phyloP scores from a whole-genome alignment of 2,113 vertebrate genomes.

The Talpa occidentalis region DNA sequence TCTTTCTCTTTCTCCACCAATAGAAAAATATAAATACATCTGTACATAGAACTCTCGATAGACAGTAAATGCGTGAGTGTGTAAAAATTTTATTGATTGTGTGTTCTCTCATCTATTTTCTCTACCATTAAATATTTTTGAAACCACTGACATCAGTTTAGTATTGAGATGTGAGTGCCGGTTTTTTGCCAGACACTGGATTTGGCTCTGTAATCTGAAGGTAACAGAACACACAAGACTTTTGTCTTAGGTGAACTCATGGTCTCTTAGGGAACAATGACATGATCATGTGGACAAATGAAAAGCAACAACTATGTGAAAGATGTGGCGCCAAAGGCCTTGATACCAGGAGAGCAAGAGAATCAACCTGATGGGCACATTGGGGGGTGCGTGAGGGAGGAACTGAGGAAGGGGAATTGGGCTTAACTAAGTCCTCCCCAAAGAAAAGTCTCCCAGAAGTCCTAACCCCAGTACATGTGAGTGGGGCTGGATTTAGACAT shows the following conservation, averaged over 20 bases:
- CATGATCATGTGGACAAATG: no score
- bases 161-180: neutral
- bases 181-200: neutral
- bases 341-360: neutral
- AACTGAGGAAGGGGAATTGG: no score
- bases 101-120: neutral
- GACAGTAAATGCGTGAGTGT: neutral
- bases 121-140: neutral
- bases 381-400: neutral
- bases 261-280: neutral
- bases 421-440: neutral
- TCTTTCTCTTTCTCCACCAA: neutral
- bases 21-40: neutral
- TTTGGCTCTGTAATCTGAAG: neutral
- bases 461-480: neutral
- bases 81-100: neutral
- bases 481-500: neutral
- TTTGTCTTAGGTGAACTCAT: neutral
- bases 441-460: neutral
- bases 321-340: neutral
- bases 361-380: accelerated
- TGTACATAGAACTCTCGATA: neutral
- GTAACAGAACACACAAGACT: neutral
- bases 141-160: neutral
- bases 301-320: neutral